Evolutionary conservation across 2,888 invertebrate genomes (phyloP).

Genomic region (Penaeus monodon): DNA sequence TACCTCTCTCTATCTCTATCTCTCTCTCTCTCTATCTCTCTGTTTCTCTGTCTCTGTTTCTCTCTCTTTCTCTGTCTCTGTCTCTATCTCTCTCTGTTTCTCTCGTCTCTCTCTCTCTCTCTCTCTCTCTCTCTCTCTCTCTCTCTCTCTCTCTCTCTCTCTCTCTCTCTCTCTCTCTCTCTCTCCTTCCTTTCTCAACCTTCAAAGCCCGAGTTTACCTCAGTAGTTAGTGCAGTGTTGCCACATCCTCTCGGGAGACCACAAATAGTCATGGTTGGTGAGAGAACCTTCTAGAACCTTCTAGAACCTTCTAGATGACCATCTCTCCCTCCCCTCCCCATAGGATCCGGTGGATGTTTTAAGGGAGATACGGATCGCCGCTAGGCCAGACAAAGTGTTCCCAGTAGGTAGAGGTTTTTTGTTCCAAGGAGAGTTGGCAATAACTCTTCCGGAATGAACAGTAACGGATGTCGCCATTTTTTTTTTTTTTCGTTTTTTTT

Average conservation of each 20-base stretch:
- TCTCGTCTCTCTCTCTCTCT: too few species aligned
- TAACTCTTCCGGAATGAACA: background rate
- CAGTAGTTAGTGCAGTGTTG: background rate
- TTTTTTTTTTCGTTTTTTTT: slow-evolving; percentile 3
- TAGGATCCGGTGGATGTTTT: slow-evolving; percentile 46
- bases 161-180: too few species aligned
- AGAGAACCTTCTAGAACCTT: too few species aligned
- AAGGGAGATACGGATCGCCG: slow-evolving; percentile 30
- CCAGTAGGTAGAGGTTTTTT: slow-evolving; percentile 53
- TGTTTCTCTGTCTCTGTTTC: too few species aligned
- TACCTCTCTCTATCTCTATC: too few species aligned
- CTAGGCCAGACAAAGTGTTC: slow-evolving; percentile 57
- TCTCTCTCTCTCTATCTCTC: too few species aligned
- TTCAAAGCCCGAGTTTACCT: too few species aligned
- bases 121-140: too few species aligned
- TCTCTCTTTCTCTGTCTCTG: background rate
- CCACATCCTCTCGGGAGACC: background rate
- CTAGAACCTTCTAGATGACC: background rate
- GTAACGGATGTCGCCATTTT: slow-evolving; percentile 1
- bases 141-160: too few species aligned
- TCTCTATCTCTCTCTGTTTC: background rate
- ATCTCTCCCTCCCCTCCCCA: slow-evolving; percentile 18
- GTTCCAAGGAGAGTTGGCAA: slow-evolving; percentile 15
- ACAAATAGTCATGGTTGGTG: background rate
- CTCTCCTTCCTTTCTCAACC: too few species aligned